These are phyloP conservation scores for Epirrhoe tristata DNA, from an alignment of 2,888 invertebrate genomes.

Conservation along the genomic window DNA sequence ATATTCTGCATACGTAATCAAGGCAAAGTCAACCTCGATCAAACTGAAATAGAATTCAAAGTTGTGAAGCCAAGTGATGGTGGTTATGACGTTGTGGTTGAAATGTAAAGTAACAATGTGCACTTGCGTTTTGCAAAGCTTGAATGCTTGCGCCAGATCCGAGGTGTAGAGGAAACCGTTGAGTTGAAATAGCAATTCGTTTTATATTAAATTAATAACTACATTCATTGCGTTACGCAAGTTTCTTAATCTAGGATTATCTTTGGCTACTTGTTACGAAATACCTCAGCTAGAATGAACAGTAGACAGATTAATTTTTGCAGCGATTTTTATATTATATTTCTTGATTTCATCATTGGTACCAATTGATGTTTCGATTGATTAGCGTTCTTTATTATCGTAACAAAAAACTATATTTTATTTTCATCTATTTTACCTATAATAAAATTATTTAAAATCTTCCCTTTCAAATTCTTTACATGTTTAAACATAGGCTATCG, in stretches of 20 bases:
- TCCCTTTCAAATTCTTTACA: constrained; percentile 4
- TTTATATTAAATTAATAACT: constrained; percentile 24
- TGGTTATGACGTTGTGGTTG: constrained; percentile 41
- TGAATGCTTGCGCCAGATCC: constrained; percentile 76
- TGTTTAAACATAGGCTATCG: constrained; percentile 2
- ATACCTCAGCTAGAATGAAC: not conserved
- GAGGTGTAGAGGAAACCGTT: constrained; percentile 65
- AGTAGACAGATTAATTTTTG: not conserved
- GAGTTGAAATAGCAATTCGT: constrained; percentile 45
- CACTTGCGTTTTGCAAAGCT: constrained; percentile 73
- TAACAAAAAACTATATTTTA: no score
- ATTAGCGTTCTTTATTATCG: no score
- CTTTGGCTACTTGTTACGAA: constrained; percentile 10
- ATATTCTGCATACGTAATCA: constrained; percentile 30
- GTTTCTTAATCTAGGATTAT: constrained; percentile 10
- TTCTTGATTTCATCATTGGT: not conserved
- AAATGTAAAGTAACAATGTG: constrained; percentile 67
- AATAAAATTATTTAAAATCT: not conserved
- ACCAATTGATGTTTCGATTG: not conserved
- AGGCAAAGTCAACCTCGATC: constrained; percentile 41
- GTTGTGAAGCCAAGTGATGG: constrained; percentile 21
- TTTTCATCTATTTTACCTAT: no score
- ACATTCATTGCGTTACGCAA: constrained; percentile 10
- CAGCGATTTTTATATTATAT: not conserved
- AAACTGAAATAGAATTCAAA: constrained; percentile 36